These are phyloP conservation scores for Patella caerulea DNA, from an alignment of 2,888 invertebrate genomes.

Conservation along the genomic window DNA sequence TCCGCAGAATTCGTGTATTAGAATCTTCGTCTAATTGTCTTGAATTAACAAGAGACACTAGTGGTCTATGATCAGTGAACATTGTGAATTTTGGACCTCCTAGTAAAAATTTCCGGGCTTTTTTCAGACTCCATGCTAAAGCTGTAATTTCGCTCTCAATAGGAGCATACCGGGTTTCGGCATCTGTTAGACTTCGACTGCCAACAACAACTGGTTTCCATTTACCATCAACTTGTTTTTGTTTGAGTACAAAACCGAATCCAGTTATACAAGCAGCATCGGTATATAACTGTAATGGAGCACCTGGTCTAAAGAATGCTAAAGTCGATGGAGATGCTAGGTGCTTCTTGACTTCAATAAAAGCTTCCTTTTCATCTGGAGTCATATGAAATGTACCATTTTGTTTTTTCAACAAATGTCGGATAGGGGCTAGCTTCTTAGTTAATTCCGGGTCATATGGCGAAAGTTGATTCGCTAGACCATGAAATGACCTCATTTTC, in stretches of 20 bases:
- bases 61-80: not conserved
- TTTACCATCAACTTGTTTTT: not conserved
- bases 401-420: not conserved
- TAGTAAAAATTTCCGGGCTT: not conserved
- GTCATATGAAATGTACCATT: not conserved
- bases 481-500: constrained; percentile 8
- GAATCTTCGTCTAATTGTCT: not conserved
- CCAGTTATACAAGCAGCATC: not conserved
- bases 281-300: not conserved
- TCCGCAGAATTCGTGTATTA: not conserved
- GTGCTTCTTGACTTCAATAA: not conserved
- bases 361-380: not conserved
- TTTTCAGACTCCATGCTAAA: constrained; percentile 1
- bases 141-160: not conserved
- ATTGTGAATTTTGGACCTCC: not conserved
- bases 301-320: not conserved
- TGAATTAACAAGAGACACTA: not conserved
- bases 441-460: not conserved
- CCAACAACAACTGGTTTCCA: not conserved
- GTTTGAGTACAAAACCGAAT: not conserved
- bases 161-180: not conserved
- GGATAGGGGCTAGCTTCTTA: not conserved
- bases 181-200: not conserved
- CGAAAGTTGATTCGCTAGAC: not conserved
- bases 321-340: not conserved